Percentiles rank a stretch among this genome's conserved stretches.
phyloP scores from a whole-genome alignment of 2,113 vertebrate genomes.

The Anguilla rostrata region DNA sequence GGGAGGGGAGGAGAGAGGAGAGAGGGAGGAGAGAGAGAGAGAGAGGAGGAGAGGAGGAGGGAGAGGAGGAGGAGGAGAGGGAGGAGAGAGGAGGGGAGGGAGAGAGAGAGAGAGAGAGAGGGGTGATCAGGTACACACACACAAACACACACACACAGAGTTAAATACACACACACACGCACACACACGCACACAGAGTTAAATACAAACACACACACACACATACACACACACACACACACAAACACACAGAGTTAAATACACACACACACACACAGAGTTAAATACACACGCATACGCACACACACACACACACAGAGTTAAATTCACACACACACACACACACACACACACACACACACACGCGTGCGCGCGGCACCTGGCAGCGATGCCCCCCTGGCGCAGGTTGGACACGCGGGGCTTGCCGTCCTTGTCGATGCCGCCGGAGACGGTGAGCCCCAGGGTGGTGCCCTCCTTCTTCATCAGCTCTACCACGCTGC shows the following conservation, averaged over 20 bases:
- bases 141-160: no score
- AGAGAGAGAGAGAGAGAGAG: neutral
- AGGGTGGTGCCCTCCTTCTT: slow-evolving; percentile 98
- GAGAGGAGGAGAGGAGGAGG: no score
- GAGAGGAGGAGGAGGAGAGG: no score
- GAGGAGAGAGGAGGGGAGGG: no score
- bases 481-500: slow-evolving; percentile 92
- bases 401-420: slow-evolving; percentile 95
- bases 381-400: slow-evolving; percentile 94
- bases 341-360: neutral
- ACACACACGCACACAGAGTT: no score
- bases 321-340: neutral
- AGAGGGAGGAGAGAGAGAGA: neutral
- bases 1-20: neutral
- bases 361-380: slow-evolving; percentile 76
- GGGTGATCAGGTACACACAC: neutral
- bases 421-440: slow-evolving; percentile 95
- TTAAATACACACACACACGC: no score
- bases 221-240: no score
- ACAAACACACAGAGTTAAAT: no score
- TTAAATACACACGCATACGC: no score
- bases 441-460: slow-evolving; percentile 92
- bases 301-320: no score
- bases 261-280: no score
- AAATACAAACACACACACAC: no score